Conservation (phyloP, 2,797 vertebrate species). For the Gouania willdenowi region DNA sequence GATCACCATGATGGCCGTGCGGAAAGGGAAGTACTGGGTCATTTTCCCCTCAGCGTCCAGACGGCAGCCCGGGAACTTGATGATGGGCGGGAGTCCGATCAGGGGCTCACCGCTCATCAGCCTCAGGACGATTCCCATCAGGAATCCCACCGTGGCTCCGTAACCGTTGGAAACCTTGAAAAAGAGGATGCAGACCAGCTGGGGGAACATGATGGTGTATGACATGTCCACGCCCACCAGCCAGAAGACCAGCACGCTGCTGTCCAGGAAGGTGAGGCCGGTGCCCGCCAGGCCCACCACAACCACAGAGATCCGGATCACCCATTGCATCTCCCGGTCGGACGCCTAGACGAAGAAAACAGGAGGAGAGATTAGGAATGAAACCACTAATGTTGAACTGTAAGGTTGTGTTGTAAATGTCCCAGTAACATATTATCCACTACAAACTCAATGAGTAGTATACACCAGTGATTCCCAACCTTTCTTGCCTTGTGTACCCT, state of each 20-base stretch:
- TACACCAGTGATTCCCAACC: too few species aligned
- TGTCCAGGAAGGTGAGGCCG: constrained; percentile 69
- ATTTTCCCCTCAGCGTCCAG: constrained; percentile 46
- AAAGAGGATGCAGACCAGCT: constrained; percentile 80
- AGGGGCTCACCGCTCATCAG: constrained; percentile 60
- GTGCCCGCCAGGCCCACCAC: constrained; percentile 69
- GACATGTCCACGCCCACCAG: constrained; percentile 79
- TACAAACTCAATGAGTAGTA: too few species aligned
- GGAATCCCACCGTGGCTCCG: constrained; percentile 64
- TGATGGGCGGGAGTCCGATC: constrained; percentile 62
- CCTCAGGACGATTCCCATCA: constrained; percentile 52
- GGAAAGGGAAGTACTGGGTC: constrained; percentile 78
- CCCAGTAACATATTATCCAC: too few species aligned
- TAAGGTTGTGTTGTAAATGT: too few species aligned
- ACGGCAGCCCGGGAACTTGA: constrained; percentile 70
- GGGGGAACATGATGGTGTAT: constrained; percentile 80
- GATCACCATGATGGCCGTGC: constrained; percentile 71
- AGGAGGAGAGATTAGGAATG: not conserved
- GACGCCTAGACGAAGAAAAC: constrained; percentile 63
- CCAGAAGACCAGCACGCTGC: constrained; percentile 77
- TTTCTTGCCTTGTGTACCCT: too few species aligned
- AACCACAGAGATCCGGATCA: constrained; percentile 75
- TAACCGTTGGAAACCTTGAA: constrained; percentile 74
- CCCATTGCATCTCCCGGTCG: constrained; percentile 76
- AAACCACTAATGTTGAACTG: too few species aligned